A percentile compares a stretch with the other conserved stretches of the same genome.
Conservation (phyloP, 2,113 vertebrate species). For the Ptilonorhynchus violaceus region DNA sequence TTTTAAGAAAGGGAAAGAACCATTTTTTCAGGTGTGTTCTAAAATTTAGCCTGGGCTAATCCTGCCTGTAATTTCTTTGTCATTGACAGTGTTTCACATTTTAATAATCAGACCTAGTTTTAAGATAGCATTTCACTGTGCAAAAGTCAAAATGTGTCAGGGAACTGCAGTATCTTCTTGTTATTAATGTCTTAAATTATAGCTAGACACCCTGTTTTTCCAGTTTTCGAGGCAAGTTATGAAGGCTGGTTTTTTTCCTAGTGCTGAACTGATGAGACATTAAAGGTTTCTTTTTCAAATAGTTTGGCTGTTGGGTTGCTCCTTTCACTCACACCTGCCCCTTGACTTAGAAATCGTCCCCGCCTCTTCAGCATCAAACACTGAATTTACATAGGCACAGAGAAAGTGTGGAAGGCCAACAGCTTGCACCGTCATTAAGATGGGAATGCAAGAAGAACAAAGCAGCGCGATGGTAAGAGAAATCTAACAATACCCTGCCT, state of each 20-base stretch:
- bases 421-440: background rate
- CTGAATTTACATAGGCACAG: conserved; percentile 35
- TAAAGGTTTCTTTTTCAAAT: conserved; percentile 69
- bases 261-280: conserved; percentile 46
- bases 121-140: background rate
- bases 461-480: conserved; percentile 59
- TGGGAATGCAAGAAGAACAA: conserved; percentile 20
- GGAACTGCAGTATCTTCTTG: conserved; percentile 45
- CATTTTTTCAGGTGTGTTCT: background rate
- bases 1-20: background rate
- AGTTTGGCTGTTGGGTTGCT: conserved; percentile 64
- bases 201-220: conserved; percentile 73
- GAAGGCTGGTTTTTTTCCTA: conserved; percentile 18
- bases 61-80: background rate
- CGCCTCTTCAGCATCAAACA: conserved; percentile 59
- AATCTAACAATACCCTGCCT: background rate
- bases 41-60: background rate
- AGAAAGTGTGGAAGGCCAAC: conserved; percentile 15
- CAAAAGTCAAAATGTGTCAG: conserved; percentile 53
- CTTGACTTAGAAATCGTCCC: conserved; percentile 37
- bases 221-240: conserved; percentile 69
- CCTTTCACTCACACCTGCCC: conserved; percentile 60
- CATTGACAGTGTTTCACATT: background rate
- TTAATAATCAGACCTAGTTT: background rate
- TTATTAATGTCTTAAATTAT: conserved; percentile 64